Evolutionary conservation across 2,888 invertebrate genomes (phyloP), one percentile per base, ranked within the genome.

Genomic region (Ichneumon xanthorius): DNA sequence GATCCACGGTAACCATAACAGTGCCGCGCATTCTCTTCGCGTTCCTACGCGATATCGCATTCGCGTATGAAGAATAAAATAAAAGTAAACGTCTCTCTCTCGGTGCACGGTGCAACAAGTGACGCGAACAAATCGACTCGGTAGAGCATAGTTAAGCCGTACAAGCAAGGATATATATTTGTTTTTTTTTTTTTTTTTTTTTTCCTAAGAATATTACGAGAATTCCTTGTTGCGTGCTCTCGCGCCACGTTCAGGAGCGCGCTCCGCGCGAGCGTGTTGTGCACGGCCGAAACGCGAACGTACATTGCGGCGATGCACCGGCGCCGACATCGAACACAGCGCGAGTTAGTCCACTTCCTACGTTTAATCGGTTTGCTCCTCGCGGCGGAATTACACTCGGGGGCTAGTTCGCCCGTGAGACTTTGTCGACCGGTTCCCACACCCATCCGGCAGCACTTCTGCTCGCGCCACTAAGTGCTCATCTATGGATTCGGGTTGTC

Each of bases 401-500:
- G 50, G 19, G 33, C 19, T 30, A 58, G 26, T 58, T 55, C 40
- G 67, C 50, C 71, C 58, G 40, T 22, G 50, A 48, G 50, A 58
- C 37, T 48, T 45, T 45, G 45, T 58, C 40, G 33, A 53, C 45
- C 48, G 61, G 48, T 45, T n/a, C 16, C 65, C 75, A 33, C 75
- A n/a, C 48, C 48, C 63, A 33, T 75, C 30, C 75, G 45, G 53
- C 53, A 19, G 22, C 14, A 11, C 14, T 14, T 26, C 68, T 16
- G 45, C 22, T 19, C 40, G 14, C 33, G 19, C 63, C 19, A 37
- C 26, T 55, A 68, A 65, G 45, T 40, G 11, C 45, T 83, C 63
- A n/a, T 58, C 45, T 65, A 86, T 84, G 84, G 78, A 88, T 87
- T 85, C 78, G 85, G 87, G 87, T 87, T 88, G 80, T 82, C 80